Conservation (phyloP, 2,888 invertebrate genomes). For the Drosophila eohydei region DNA sequence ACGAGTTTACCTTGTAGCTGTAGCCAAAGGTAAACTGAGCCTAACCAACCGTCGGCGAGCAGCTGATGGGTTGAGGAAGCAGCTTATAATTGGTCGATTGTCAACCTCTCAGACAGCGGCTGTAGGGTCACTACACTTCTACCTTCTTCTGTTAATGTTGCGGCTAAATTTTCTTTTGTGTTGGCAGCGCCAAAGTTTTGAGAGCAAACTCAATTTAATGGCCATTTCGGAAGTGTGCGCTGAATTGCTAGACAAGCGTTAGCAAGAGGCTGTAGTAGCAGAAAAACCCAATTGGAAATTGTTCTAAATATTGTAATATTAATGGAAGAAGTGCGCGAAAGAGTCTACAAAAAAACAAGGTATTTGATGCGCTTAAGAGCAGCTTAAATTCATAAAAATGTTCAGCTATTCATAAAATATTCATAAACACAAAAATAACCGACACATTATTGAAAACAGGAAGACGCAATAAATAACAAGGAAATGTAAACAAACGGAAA, state of each 20-base stretch:
- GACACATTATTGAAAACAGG: background rate
- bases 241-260: conserved; percentile 16
- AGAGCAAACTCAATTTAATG: conserved; percentile 36
- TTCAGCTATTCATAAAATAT: background rate
- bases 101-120: conserved; percentile 8
- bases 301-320: background rate
- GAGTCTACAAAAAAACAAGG: background rate
- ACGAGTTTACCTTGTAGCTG: conserved; percentile 9
- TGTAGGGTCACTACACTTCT: conserved; percentile 5
- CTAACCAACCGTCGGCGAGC: conserved; percentile 9
- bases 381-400: background rate
- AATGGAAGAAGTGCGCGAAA: no score
- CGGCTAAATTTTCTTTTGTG: conserved; percentile 37
- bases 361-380: background rate
- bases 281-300: background rate
- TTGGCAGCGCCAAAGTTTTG: conserved; percentile 33
- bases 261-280: background rate
- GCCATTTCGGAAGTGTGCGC: conserved; percentile 15
- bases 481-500: background rate
- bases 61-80: background rate
- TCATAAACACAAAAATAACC: background rate
- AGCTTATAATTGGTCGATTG: conserved; percentile 28
- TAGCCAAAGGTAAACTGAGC: conserved; percentile 24
- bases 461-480: background rate
- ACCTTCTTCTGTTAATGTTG: conserved; percentile 5